phyloP scores from a whole-genome alignment of 2,113 vertebrate genomes.

The Tichodroma muraria region DNA sequence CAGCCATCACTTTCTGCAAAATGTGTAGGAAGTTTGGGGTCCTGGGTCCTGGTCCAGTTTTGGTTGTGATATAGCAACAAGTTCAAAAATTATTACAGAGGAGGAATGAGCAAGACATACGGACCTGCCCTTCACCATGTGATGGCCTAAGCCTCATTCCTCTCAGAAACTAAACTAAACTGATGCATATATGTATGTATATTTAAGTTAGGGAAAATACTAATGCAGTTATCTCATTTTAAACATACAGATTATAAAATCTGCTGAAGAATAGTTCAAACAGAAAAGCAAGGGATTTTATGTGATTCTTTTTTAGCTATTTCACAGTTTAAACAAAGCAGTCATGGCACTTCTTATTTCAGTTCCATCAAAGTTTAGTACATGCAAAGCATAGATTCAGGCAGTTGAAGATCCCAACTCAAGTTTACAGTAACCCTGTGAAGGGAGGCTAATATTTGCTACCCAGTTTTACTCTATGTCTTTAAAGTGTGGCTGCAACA shows the following conservation, averaged over 20 bases:
- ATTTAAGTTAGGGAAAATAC: not conserved
- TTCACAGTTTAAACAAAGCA: not conserved
- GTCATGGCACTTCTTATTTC: not conserved
- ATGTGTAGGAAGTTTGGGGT: not conserved
- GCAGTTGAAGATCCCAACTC: not conserved
- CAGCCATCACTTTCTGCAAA: not conserved
- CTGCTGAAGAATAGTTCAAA: not conserved
- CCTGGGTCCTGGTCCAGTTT: not conserved
- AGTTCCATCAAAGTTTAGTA: not conserved
- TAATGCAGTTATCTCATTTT: not conserved
- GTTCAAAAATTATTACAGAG: not conserved
- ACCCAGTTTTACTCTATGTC: not conserved
- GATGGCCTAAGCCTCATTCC: not conserved
- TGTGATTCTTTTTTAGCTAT: not conserved
- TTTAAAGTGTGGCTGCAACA: not conserved
- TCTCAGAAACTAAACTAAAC: not conserved
- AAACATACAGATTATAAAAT: constrained; percentile 13
- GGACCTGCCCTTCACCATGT: not conserved
- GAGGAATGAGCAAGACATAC: not conserved
- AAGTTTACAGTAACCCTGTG: not conserved
- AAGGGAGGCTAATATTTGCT: not conserved
- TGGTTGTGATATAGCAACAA: not conserved
- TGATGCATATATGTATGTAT: not conserved
- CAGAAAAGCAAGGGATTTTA: not conserved
- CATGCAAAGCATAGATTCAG: not conserved